A percentile compares a stretch with the other conserved stretches of the same genome.
phyloP scores from a whole-genome alignment of 2,113 vertebrate genomes.

The Sinocyclocheilus rhinocerous region DNA sequence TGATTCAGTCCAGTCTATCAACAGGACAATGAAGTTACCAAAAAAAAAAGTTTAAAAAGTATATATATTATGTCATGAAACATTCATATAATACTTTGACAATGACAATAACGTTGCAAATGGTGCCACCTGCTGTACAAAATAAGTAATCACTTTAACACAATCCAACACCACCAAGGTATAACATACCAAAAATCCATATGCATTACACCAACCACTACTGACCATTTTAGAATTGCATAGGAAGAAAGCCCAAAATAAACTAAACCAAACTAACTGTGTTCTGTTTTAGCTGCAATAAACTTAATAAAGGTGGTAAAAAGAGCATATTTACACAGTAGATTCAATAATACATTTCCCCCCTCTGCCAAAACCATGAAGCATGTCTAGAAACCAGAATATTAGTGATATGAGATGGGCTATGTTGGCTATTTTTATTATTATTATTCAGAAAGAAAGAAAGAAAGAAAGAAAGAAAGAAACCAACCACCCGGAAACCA shows the following conservation, averaged over 20 bases:
- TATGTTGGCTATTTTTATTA: too few relatives aligned
- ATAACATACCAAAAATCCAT: neutral
- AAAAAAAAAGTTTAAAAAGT: too few relatives aligned
- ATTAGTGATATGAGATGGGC: too few relatives aligned
- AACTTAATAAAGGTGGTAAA: neutral
- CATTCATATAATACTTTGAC: neutral
- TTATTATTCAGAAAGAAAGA: too few relatives aligned
- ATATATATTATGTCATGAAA: too few relatives aligned
- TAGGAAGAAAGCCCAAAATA: neutral
- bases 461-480: too few relatives aligned
- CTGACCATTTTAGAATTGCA: neutral
- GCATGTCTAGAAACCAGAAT: too few relatives aligned
- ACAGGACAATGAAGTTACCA: neutral
- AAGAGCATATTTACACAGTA: neutral
- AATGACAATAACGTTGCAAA: neutral
- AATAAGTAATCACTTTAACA: neutral
- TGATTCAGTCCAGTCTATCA: neutral
- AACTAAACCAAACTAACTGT: neutral
- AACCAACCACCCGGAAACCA: too few relatives aligned
- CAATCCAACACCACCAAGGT: neutral
- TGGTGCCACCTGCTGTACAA: conserved; percentile 38
- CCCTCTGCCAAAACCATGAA: too few relatives aligned
- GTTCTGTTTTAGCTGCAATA: neutral
- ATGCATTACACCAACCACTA: neutral
- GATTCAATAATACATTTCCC: neutral